Evolutionary conservation across 2,113 vertebrate genomes (phyloP).

Genomic region (Sterrhoptilus dennistouni): DNA sequence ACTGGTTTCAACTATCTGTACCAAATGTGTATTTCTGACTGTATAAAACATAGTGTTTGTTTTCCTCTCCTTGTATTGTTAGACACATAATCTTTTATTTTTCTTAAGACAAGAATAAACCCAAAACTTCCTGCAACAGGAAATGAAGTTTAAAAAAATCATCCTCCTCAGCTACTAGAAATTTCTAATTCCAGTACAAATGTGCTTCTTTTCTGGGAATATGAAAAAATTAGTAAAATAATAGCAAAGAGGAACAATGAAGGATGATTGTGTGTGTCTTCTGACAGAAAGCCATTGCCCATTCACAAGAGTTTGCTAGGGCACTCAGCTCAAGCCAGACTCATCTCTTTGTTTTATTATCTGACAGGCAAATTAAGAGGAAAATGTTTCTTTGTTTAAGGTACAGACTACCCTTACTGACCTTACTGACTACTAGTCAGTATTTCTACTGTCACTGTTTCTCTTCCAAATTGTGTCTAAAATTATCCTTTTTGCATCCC

Average conservation of each 20-base stretch:
- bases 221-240: conserved; percentile 2
- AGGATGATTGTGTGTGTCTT: background rate
- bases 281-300: background rate
- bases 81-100: background rate
- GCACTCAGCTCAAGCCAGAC: background rate
- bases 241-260: background rate
- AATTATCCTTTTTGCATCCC: background rate
- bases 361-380: background rate
- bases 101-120: background rate
- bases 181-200: background rate
- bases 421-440: background rate
- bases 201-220: background rate
- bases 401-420: background rate
- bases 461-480: background rate
- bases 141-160: background rate
- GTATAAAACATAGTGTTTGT: background rate
- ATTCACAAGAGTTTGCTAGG: background rate
- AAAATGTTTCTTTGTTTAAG: background rate
- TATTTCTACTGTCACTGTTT: background rate
- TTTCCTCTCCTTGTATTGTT: background rate
- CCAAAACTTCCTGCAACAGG: background rate
- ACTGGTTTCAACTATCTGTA: background rate
- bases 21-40: background rate
- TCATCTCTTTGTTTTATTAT: background rate
- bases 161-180: background rate